Conservation (phyloP, 2,888 invertebrate species). For the Plagodis pulveraria region DNA sequence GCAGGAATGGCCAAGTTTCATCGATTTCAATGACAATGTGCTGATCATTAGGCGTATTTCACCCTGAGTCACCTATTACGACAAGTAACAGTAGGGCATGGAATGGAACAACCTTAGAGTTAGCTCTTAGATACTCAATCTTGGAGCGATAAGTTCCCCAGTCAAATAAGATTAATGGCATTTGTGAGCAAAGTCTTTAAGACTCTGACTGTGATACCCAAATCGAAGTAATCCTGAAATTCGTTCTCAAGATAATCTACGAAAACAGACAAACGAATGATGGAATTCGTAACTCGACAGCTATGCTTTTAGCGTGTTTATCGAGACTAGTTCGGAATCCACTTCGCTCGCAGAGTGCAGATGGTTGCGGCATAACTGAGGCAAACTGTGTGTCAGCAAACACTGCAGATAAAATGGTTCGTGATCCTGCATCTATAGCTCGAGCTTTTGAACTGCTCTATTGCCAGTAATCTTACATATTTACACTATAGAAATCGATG, state of each 20-base stretch:
- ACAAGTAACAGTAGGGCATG: no score
- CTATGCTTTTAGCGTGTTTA: conserved; percentile 22
- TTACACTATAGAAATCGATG: no score
- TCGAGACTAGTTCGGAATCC: conserved; percentile 17
- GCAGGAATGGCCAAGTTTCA: no score
- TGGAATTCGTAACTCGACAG: conserved; percentile 8
- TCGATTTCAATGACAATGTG: no score
- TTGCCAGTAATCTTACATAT: no score
- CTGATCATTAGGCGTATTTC: no score
- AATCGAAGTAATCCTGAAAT: neutral
- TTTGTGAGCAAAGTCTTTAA: neutral
- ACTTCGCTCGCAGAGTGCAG: neutral
- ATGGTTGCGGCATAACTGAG: conserved; percentile 7
- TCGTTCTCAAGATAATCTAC: neutral
- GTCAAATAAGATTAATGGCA: no score
- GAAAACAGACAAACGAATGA: conserved; percentile 2
- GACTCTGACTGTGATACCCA: neutral
- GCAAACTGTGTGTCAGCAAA: conserved; percentile 15
- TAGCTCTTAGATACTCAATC: no score
- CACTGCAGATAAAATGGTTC: conserved; percentile 1
- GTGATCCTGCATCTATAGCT: conserved; percentile 19
- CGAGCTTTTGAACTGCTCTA: neutral
- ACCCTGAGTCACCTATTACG: no score
- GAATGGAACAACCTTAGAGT: no score
- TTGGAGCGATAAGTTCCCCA: no score